Conservation (phyloP, 1,140 invertebrate species). For the Pseudachorutes palmiensis region DNA sequence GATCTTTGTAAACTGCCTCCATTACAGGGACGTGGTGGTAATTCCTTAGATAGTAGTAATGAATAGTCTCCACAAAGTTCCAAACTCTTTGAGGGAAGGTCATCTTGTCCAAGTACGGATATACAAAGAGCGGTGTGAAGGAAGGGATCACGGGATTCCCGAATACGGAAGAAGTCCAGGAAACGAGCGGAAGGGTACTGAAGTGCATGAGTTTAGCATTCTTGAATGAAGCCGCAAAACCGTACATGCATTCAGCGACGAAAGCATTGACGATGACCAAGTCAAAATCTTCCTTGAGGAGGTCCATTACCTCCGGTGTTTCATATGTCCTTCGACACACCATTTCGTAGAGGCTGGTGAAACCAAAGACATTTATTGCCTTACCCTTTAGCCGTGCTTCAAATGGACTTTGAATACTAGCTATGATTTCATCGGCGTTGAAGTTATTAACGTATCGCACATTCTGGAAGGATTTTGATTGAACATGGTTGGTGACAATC, state of each 20-base stretch:
- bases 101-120: constrained; percentile 17
- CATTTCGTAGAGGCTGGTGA: constrained; percentile 18
- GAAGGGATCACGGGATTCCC: constrained; percentile 32
- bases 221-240: constrained; percentile 42
- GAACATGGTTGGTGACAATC: constrained; percentile 45
- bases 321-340: constrained; percentile 37
- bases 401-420: neutral
- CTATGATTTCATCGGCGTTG: neutral
- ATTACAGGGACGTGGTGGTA: neutral
- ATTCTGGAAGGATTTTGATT: constrained; percentile 20
- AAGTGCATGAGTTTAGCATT: constrained; percentile 27
- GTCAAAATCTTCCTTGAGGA: constrained; percentile 40
- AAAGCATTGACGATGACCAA: constrained; percentile 40
- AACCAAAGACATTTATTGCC: neutral
- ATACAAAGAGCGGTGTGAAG: constrained; percentile 33
- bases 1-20: neutral
- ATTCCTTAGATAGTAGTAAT: neutral
- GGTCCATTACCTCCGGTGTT: constrained; percentile 26
- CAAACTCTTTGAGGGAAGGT: neutral
- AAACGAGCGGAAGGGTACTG: constrained; percentile 27
- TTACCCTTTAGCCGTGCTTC: neutral
- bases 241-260: constrained; percentile 39
- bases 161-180: constrained; percentile 34
- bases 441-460: neutral
- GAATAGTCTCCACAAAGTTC: neutral